These are phyloP conservation scores for Arothron firmamentum DNA, from an alignment of 2,113 vertebrate genomes.

Conservation along the genomic window DNA sequence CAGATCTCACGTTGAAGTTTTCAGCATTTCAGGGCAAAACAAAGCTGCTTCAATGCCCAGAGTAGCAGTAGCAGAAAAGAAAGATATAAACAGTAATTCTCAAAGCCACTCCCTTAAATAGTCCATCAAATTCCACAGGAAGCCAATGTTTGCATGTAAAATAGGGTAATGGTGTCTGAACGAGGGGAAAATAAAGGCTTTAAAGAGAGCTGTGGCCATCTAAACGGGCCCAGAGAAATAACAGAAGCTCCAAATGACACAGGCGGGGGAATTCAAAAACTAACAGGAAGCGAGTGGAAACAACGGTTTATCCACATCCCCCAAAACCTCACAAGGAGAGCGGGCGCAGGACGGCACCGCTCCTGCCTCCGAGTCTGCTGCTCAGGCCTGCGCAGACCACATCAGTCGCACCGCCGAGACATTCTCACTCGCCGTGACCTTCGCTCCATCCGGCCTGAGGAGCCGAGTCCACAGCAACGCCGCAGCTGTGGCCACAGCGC, in stretches of 20 bases:
- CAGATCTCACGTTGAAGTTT: neutral
- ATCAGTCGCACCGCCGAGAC: constrained; percentile 24
- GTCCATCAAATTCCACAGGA: constrained; percentile 12
- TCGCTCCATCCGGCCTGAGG: constrained; percentile 18
- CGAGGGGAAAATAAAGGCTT: constrained; percentile 1
- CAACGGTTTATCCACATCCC: no score
- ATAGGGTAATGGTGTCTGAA: constrained; percentile 4
- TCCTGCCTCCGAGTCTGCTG: neutral
- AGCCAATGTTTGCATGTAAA: constrained; percentile 26
- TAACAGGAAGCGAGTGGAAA: no score
- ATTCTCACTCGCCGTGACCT: constrained; percentile 38
- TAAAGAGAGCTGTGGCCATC: neutral
- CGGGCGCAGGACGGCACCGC: no score
- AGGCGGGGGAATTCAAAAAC: neutral
- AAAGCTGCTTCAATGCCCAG: constrained; percentile 2
- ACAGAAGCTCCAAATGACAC: constrained; percentile 14
- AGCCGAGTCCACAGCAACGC: constrained; percentile 28
- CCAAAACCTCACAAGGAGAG: no score
- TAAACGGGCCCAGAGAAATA: neutral
- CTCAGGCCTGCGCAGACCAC: constrained; percentile 39
- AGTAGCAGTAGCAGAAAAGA: neutral
- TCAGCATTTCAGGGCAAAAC: constrained; percentile 4
- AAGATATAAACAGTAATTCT: constrained; percentile 20
- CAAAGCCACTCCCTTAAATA: constrained; percentile 2
- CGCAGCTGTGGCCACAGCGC: constrained; percentile 26